Base-by-base conservation (phyloP, 2,113 vertebrate genomes). In the Empidonax alnorum region DNA sequence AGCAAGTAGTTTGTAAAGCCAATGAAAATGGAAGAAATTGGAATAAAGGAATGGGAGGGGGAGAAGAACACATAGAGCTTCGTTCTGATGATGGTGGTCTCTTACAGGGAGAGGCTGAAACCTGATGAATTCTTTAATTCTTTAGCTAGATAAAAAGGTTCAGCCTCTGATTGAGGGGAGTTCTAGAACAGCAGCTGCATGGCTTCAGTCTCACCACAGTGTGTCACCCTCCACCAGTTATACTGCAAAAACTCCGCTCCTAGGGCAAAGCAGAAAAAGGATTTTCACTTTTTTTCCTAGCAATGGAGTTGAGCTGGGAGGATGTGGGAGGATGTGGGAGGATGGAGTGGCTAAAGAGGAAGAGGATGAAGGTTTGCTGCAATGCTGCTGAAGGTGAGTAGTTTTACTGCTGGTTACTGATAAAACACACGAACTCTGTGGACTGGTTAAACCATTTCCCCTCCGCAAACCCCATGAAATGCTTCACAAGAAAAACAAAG, bases 161-260 rank as follows among this genome's bases (percentile, higher is more conserved):
- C 20, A 55, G 41, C 33, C 41, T 58, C 23, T 14, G 42, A 7
- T 44, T 47, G 49, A 66, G 35, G 0, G 1, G 50, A 11, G 27
- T 20, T 35, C 4, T 5, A 7, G 35, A 19, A 21, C 16, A 71
- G 55, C 39, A 18, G 17, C 13, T 94, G 96, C 90, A 68, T 0
- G 10, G 68, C 37, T 72, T 12, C 79, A 3, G 2, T 44, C 76
- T 71, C 50, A 49, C 95, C 95, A 88, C 95, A n/a, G 67, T 14
- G 95, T 67, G 96, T 94, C 96, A 87, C 44, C 66, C 96, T 93
- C 81, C 30, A 14, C 90, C 93, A 93, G 3, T 5, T 30, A 10
- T 44, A 35, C 65, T 11, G 31, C 72, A 63, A 61, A 25, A 59
- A 12, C 42, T 3, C 55, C 10, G 1, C n/a, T 74, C 20, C 24